Evolutionary conservation across 1,140 invertebrate species (phyloP).

Genomic region (Drosophila pseudoananassae): DNA sequence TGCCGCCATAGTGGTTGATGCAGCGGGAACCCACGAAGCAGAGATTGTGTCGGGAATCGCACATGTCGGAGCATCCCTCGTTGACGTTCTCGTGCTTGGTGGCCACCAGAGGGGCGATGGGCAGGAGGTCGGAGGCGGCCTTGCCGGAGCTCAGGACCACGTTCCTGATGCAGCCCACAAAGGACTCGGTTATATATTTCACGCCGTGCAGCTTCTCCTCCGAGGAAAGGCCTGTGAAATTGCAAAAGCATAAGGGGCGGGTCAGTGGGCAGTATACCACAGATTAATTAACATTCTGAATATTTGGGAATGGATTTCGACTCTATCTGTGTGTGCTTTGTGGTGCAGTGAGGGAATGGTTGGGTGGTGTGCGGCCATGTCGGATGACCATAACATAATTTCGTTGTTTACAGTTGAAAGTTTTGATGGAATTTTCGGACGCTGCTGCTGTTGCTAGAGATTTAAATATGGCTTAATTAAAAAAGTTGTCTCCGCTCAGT

Average conservation of each 20-base stretch:
- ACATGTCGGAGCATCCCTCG: slow-evolving; percentile 93
- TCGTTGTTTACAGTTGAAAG: slow-evolving; percentile 71
- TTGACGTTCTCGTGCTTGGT: slow-evolving; percentile 94
- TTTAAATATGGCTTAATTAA: slow-evolving; percentile 77
- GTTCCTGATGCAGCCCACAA: slow-evolving; percentile 95
- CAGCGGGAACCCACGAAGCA: slow-evolving; percentile 93
- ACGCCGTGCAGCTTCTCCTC: slow-evolving; percentile 93
- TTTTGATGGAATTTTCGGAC: slow-evolving; percentile 51
- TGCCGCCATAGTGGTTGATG: slow-evolving; percentile 94
- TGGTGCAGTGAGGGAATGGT: neutral
- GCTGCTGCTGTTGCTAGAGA: slow-evolving; percentile 37
- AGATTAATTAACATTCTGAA: slow-evolving; percentile 79
- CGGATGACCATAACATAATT: slow-evolving; percentile 49
- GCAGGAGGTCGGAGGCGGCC: slow-evolving; percentile 91
- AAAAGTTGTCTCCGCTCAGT: slow-evolving; percentile 56
- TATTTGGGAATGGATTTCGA: slow-evolving; percentile 71
- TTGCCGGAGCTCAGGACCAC: slow-evolving; percentile 93
- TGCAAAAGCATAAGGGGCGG: slow-evolving; percentile 9
- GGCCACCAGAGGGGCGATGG: slow-evolving; percentile 91
- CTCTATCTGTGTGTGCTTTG: slow-evolving; percentile 19
- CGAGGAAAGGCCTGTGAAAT: slow-evolving; percentile 89
- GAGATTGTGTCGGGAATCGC: slow-evolving; percentile 90
- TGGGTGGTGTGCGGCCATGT: neutral
- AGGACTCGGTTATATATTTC: slow-evolving; percentile 95
- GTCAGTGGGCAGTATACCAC: slow-evolving; percentile 25